phyloP scores from a whole-genome alignment of 2,888 invertebrate species.

The Andrena haemorrhoa region DNA sequence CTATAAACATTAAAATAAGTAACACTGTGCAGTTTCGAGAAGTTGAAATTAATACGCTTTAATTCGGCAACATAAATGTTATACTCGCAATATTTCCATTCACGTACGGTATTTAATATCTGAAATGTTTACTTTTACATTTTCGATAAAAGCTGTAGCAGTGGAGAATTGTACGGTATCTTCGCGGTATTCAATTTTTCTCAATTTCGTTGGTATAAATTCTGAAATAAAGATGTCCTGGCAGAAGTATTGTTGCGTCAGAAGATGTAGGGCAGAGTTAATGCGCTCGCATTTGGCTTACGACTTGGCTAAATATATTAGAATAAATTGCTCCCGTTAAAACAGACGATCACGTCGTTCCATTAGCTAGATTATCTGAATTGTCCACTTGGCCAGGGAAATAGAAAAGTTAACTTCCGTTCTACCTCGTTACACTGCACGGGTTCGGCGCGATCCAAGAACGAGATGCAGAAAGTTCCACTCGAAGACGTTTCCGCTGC shows the following conservation, averaged over 20 bases:
- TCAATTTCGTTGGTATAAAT: neutral
- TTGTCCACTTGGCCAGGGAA: slow-evolving; percentile 29
- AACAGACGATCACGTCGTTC: slow-evolving; percentile 35
- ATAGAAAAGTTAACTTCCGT: slow-evolving; percentile 58
- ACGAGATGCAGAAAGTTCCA: slow-evolving; percentile 22
- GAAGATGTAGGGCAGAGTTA: slow-evolving; percentile 8
- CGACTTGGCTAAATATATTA: slow-evolving; percentile 34
- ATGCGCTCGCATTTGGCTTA: slow-evolving; percentile 23
- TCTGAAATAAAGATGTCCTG: neutral
- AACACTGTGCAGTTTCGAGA: too few species aligned
- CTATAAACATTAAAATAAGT: too few species aligned
- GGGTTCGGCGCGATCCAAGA: slow-evolving; percentile 27
- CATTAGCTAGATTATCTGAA: slow-evolving; percentile 54
- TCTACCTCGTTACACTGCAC: slow-evolving; percentile 31
- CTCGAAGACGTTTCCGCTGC: slow-evolving; percentile 2
- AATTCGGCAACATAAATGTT: too few species aligned
- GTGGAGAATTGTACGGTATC: neutral
- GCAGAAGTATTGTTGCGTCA: neutral
- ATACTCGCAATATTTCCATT: too few species aligned
- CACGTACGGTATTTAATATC: too few species aligned
- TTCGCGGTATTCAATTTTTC: neutral
- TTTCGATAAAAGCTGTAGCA: neutral
- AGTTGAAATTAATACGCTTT: too few species aligned
- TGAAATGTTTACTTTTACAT: neutral
- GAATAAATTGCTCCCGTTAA: slow-evolving; percentile 24